These are phyloP conservation scores for Esox niger DNA, from an alignment of 2,113 vertebrate genomes.

Conservation along the genomic window DNA sequence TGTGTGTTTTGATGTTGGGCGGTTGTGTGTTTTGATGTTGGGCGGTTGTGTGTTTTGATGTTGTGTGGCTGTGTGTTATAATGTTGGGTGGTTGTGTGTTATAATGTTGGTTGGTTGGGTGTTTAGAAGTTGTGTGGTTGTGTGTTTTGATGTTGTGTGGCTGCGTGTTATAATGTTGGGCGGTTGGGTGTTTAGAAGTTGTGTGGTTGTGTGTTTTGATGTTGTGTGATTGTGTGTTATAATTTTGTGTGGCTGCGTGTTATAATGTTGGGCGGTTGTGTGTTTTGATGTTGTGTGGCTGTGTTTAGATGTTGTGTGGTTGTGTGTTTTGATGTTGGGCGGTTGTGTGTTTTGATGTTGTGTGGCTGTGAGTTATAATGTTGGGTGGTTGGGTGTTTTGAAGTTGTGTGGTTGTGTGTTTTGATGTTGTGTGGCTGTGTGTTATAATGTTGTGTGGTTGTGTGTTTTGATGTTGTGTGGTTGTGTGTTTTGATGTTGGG, in stretches of 20 bases:
- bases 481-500: constrained; percentile 7
- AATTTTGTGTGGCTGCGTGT: neutral
- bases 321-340: no score
- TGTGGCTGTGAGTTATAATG: neutral
- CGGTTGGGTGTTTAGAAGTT: neutral
- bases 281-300: constrained; percentile 7
- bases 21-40: neutral
- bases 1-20: neutral
- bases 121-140: no score
- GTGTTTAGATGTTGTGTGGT: neutral
- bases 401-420: neutral
- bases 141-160: neutral
- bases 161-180: constrained; percentile 3
- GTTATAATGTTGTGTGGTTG: constrained; percentile 2
- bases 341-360: neutral
- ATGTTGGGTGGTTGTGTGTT: neutral
- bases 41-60: constrained; percentile 6
- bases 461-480: neutral
- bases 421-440: neutral
- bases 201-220: neutral
- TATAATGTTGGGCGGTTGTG: neutral
- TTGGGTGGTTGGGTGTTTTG: constrained; percentile 8
- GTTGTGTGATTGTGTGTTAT: neutral
- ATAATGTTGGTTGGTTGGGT: no score
- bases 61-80: neutral